A percentile compares a stretch with the other conserved stretches of the same genome.
Conservation (phyloP, 2,888 invertebrate genomes). For the Invenusta paracnida region DNA sequence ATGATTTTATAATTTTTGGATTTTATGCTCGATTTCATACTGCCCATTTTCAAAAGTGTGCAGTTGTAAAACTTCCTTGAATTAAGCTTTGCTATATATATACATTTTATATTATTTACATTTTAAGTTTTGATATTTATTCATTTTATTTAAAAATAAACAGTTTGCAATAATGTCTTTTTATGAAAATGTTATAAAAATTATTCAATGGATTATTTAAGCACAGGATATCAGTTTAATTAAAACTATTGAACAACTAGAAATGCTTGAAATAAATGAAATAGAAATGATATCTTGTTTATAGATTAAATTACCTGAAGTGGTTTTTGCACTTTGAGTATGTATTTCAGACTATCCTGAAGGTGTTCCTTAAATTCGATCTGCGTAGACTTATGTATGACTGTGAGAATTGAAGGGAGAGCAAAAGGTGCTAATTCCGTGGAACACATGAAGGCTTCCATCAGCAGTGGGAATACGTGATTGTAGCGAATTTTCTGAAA, state of each 20-base stretch:
- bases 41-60: no score
- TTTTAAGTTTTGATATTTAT: constrained; percentile 60
- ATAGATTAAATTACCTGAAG: constrained; percentile 30
- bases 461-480: constrained; percentile 35
- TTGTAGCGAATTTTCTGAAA: constrained; percentile 28
- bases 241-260: background rate
- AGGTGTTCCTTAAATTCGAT: constrained; percentile 21
- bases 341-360: constrained; percentile 1
- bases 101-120: no score
- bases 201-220: no score
- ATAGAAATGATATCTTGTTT: no score
- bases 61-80: no score
- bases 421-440: constrained; percentile 31
- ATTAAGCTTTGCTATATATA: no score
- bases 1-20: no score
- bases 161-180: no score
- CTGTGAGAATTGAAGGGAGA: constrained; percentile 32
- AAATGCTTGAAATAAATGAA: background rate
- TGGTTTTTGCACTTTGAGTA: constrained; percentile 8
- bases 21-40: no score
- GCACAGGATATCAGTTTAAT: no score
- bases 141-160: no score
- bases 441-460: background rate
- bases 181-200: no score
- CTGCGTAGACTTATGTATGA: constrained; percentile 21